Evolutionary conservation across 2,113 vertebrate genomes (phyloP).

Genomic region (Pardalotus punctatus): DNA sequence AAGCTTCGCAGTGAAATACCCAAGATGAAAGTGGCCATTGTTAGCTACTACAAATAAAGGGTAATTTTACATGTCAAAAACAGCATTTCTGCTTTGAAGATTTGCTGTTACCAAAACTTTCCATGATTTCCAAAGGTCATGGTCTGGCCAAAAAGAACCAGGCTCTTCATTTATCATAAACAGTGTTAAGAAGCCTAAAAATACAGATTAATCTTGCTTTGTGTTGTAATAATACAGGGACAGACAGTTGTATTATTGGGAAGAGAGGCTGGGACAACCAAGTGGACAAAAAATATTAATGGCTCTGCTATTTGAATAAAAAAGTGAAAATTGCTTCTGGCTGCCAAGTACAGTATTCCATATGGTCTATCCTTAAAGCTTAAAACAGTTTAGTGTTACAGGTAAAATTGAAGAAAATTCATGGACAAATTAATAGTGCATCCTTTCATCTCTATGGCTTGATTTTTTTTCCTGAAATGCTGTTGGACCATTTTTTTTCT

Average conservation of each 20-base stretch:
- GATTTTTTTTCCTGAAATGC: background rate
- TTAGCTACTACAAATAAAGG: background rate
- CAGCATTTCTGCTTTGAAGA: background rate
- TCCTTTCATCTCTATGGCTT: background rate
- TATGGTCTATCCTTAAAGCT: background rate
- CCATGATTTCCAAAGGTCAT: background rate
- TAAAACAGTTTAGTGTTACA: background rate
- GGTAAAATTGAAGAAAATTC: background rate
- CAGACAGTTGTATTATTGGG: background rate
- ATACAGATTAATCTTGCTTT: background rate
- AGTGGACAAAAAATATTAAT: background rate
- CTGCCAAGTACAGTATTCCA: background rate
- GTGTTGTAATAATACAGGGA: background rate
- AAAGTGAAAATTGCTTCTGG: background rate
- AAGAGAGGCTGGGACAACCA: background rate
- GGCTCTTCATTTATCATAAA: background rate
- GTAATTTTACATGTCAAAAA: background rate
- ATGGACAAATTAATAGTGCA: fast-evolving
- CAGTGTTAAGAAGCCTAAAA: background rate
- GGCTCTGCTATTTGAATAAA: background rate
- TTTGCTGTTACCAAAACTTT: background rate
- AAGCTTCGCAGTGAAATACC: background rate
- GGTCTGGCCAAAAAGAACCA: background rate
- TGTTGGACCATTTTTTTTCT: background rate
- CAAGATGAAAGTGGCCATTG: background rate